Base-by-base conservation (phyloP, 2,888 invertebrate genomes). In the Troilus luridus region DNA sequence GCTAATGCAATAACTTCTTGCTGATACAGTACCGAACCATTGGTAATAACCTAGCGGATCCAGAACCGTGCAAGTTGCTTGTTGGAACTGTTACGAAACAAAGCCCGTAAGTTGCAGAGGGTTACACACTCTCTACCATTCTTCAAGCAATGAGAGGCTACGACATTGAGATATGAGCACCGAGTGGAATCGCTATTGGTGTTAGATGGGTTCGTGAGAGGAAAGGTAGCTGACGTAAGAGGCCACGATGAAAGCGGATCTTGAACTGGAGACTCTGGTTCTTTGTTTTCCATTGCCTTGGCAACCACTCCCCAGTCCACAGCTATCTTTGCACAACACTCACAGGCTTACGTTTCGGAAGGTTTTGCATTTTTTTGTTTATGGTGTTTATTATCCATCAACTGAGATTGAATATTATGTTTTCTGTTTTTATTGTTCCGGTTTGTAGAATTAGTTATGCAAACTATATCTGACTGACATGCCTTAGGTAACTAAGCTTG, bases 121-220 rank as follows among this genome's bases (percentile, higher is more conserved):
- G 56, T 85, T 58, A n/a, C 56, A 85, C 56, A n/a, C 85, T 56
- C 85, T 85, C 85, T 56, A 54, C 56, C 19, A 81, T 56, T 81
- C 54, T 56, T 81, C 54, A 81, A 81, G 21, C 85, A 56, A 85
- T 85, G n/a, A 10, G 9, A 6, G 17, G 41, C 72, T 77, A n/a
- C n/a, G 85, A 85, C 85, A 85, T 21, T 85, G 85, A 85, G 85
- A 85, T 85, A 85, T 85, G 85, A 85, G 85, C n/a, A 12, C 11
- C 14, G 0, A n/a, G 9, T 11, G 41, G n/a, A 58, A 11, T 11
- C n/a, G 56, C 85, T 11, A 85, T 85, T 85, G 85, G 85, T 85
- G 85, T 58, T 85, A 58, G 85, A 85, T 85, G 56, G 85, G 41
- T 85, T 85, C 85, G 85, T 85, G 85, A 85, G 85, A 58, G 85